These are phyloP conservation scores for Melinopterus prodromus DNA, from an alignment of 2,888 invertebrate genomes.

Conservation along the genomic window DNA sequence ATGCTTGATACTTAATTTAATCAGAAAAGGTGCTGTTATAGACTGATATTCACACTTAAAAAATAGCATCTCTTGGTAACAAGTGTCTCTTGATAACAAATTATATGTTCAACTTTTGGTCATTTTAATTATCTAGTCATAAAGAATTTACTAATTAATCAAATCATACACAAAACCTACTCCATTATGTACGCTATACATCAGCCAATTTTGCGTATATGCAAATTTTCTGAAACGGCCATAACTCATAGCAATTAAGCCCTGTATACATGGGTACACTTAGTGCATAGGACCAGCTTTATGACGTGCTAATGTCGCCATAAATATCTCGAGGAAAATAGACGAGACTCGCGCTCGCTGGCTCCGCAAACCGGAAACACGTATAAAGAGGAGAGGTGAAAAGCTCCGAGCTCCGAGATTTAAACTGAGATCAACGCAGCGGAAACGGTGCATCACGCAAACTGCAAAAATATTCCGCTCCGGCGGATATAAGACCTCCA, in stretches of 20 bases:
- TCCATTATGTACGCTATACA: too few relatives aligned
- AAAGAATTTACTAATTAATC: too few relatives aligned
- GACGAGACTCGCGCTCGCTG: not conserved
- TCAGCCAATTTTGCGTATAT: not conserved
- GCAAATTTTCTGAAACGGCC: not conserved
- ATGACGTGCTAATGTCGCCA: conserved; percentile 21
- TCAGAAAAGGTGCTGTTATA: too few relatives aligned
- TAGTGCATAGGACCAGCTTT: conserved; percentile 9
- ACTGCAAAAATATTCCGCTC: conserved; percentile 46
- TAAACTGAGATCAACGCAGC: conserved; percentile 43
- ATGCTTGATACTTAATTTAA: too few relatives aligned
- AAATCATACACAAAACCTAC: too few relatives aligned
- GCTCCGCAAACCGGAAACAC: conserved; percentile 5
- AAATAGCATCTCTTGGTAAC: too few relatives aligned
- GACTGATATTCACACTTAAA: too few relatives aligned
- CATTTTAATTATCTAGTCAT: too few relatives aligned
- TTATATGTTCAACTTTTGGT: too few relatives aligned
- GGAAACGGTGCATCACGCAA: conserved; percentile 45
- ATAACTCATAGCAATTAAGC: not conserved
- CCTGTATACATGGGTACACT: not conserved
- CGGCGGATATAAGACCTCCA: conserved; percentile 41
- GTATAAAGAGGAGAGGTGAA: not conserved
- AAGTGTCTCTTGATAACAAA: too few relatives aligned
- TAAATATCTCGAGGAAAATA: conserved; percentile 22
- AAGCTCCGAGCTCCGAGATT: conserved; percentile 30